phyloP scores from a whole-genome alignment of 2,888 invertebrate genomes.

The Ectropis crepuscularia region DNA sequence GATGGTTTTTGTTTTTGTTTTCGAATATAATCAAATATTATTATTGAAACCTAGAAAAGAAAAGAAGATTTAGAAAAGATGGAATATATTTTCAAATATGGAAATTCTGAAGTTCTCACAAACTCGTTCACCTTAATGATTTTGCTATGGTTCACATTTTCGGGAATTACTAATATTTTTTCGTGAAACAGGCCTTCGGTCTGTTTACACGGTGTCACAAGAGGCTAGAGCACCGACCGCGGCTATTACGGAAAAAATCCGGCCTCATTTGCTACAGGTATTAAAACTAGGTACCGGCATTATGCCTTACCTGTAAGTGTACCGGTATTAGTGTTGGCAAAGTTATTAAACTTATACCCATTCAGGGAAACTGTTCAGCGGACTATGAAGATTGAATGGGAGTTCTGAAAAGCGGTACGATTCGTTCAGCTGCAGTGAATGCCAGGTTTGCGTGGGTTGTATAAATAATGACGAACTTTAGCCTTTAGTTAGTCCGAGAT shows the following conservation, averaged over 20 bases:
- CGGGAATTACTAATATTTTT: neutral
- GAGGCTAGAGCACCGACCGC: conserved; percentile 21
- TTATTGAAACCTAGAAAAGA: no score
- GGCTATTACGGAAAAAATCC: conserved; percentile 30
- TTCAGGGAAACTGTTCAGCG: conserved; percentile 15
- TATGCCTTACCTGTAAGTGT: neutral
- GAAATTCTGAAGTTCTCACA: no score
- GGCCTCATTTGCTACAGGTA: conserved; percentile 22
- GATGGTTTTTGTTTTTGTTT: no score
- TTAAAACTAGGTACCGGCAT: conserved; percentile 24
- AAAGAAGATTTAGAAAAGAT: no score
- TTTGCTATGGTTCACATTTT: neutral
- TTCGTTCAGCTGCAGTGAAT: neutral
- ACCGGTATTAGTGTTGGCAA: conserved; percentile 21
- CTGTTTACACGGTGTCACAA: conserved; percentile 23
- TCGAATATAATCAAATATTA: no score
- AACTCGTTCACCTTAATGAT: no score
- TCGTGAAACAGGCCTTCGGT: conserved; percentile 9
- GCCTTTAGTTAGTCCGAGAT: no score
- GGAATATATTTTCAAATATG: no score
- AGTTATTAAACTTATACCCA: conserved; percentile 17
- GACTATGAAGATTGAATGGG: conserved; percentile 4
- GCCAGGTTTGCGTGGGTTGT: neutral
- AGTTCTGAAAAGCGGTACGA: neutral
- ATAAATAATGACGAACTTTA: neutral